Conservation (phyloP, 2,888 invertebrate genomes). For the Metallyticus violacea region DNA sequence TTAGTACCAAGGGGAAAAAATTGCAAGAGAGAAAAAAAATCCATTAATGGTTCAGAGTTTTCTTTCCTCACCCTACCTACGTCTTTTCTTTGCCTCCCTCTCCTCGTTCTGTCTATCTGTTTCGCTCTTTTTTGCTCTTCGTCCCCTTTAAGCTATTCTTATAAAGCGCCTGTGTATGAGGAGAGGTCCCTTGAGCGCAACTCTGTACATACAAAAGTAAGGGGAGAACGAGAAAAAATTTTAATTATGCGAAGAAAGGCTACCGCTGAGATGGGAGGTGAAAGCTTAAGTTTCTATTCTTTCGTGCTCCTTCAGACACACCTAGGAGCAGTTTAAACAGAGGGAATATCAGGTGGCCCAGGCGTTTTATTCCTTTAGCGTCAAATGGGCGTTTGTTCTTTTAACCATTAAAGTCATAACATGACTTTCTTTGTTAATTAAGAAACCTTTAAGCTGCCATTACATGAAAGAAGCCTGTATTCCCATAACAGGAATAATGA, state of each 20-base stretch:
- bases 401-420: too few relatives aligned
- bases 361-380: not conserved
- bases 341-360: not conserved
- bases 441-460: not conserved
- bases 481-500: not conserved
- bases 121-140: not conserved
- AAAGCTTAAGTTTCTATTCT: not conserved
- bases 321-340: not conserved
- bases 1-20: too few relatives aligned
- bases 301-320: not conserved
- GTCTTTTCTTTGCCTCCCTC: not conserved
- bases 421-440: not conserved
- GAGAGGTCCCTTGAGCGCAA: not conserved
- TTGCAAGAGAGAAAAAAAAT: not conserved
- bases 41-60: not conserved
- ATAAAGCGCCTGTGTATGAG: not conserved
- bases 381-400: not conserved
- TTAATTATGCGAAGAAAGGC: not conserved
- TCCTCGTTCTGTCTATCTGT: too few relatives aligned
- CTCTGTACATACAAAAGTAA: not conserved
- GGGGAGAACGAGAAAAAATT: not conserved
- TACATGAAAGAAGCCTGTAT: not conserved
- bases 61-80: not conserved
- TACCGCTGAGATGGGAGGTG: not conserved
- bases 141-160: not conserved